These are phyloP conservation scores for Balaenoptera acutorostrata DNA, from an alignment of 2,113 vertebrate species.

Conservation along the genomic window DNA sequence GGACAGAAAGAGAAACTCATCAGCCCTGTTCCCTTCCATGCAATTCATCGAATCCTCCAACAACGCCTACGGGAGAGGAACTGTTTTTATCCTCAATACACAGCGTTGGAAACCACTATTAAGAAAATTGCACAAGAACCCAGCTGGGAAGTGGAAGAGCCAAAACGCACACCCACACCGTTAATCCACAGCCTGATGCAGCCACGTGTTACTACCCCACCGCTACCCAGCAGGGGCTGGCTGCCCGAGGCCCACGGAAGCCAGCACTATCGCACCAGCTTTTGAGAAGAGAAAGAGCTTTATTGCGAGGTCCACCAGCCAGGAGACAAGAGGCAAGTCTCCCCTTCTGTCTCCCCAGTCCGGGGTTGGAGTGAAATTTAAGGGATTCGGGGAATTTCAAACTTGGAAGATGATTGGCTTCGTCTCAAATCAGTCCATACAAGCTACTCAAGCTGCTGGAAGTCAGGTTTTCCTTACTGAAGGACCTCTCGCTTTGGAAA, in stretches of 20 bases:
- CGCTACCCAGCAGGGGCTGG: too few species aligned
- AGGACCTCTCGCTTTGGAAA: not conserved
- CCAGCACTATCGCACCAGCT: not conserved
- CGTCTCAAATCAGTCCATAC: rapidly evolving
- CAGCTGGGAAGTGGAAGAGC: not conserved
- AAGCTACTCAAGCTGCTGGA: not conserved
- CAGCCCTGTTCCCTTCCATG: not conserved
- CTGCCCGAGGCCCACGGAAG: too few species aligned
- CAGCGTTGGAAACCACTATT: not conserved
- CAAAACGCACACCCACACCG: not conserved
- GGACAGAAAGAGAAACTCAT: not conserved
- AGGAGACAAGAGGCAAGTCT: not conserved
- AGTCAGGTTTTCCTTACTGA: not conserved
- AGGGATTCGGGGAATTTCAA: not conserved
- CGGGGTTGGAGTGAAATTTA: not conserved
- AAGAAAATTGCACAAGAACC: not conserved
- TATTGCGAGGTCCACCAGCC: not conserved
- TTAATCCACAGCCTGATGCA: not conserved
- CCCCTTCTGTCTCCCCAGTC: not conserved
- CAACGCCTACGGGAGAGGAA: not conserved
- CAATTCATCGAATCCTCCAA: not conserved
- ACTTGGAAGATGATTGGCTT: not conserved
- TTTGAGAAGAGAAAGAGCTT: too few species aligned
- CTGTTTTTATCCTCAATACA: not conserved
- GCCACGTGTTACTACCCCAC: not conserved